These are phyloP conservation scores for cat (Felis catus) DNA, from an alignment of 2,113 vertebrate species.

Conservation along the genomic window DNA sequence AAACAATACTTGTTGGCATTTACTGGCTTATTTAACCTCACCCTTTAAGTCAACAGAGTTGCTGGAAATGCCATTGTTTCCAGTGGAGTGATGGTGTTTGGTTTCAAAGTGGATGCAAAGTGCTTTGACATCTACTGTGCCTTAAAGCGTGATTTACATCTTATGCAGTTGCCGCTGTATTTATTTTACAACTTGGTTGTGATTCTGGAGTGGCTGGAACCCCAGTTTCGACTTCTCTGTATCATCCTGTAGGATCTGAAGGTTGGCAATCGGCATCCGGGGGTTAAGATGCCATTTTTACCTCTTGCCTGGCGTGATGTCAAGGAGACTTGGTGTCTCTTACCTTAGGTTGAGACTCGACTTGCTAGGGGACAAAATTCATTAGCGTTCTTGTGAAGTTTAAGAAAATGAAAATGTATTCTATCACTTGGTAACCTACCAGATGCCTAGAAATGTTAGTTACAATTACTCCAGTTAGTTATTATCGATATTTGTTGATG, in stretches of 20 bases:
- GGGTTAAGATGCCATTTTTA: neutral
- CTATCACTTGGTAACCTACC: neutral
- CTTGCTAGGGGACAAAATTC: neutral
- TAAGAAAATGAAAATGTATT: neutral
- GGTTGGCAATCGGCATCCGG: neutral
- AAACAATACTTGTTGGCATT: slow-evolving; percentile 41
- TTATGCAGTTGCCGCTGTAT: neutral
- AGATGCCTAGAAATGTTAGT: neutral
- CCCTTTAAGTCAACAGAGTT: slow-evolving; percentile 31
- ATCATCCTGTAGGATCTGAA: neutral
- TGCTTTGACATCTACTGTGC: neutral
- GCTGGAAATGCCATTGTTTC: slow-evolving; percentile 19
- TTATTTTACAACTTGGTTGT: slow-evolving; percentile 38
- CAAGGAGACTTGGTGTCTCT: neutral
- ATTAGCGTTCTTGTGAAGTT: neutral
- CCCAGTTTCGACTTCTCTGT: neutral
- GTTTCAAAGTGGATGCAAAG: slow-evolving; percentile 49
- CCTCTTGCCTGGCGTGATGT: neutral
- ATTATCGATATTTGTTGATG: neutral
- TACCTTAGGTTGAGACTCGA: neutral
- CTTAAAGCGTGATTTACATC: slow-evolving; percentile 56
- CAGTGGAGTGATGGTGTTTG: neutral
- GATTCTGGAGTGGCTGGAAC: neutral
- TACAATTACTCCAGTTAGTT: neutral
- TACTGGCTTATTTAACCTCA: slow-evolving; percentile 46